Percentiles rank a stretch among this genome's conserved stretches.
phyloP scores from a whole-genome alignment of 30 jellyfish, hydroid and myxozoan genomes.

The Aurelia aurita region DNA sequence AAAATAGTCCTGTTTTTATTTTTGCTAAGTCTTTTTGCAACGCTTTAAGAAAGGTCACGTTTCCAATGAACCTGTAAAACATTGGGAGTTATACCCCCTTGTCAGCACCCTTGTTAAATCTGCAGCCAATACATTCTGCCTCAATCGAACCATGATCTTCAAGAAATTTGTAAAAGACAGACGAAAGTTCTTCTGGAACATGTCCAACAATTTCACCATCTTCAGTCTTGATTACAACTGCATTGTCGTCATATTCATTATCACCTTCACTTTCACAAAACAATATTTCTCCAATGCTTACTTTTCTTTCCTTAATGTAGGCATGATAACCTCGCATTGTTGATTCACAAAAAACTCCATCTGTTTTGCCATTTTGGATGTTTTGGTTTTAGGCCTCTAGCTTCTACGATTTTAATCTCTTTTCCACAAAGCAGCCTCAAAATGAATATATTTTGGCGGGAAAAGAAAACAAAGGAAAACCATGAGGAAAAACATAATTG shows the following conservation, averaged over 20 bases:
- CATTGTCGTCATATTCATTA: slow-evolving; percentile 23
- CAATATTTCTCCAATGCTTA: slow-evolving; percentile 23
- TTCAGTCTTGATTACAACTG: slow-evolving; percentile 14
- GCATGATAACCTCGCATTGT: slow-evolving; percentile 52
- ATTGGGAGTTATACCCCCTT: slow-evolving; percentile 47
- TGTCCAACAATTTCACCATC: slow-evolving; percentile 28
- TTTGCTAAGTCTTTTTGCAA: slow-evolving; percentile 2
- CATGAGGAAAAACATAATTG: too few relatives aligned
- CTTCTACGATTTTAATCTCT: slow-evolving; percentile 11
- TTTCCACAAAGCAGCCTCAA: slow-evolving; percentile 18
- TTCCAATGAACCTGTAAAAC: slow-evolving; percentile 42
- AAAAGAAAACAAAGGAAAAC: too few relatives aligned
- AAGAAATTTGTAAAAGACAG: slow-evolving; percentile 21
- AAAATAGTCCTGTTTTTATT: not conserved
- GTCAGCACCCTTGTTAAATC: slow-evolving; percentile 31
- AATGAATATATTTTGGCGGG: too few relatives aligned
- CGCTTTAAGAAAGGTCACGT: slow-evolving; percentile 26
- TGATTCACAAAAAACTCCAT: slow-evolving; percentile 43
- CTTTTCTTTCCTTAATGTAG: slow-evolving; percentile 33
- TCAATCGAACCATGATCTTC: slow-evolving; percentile 16
- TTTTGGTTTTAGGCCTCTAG: slow-evolving; percentile 15
- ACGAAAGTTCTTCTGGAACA: slow-evolving; percentile 18
- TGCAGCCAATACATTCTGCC: slow-evolving; percentile 36
- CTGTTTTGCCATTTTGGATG: slow-evolving; percentile 38
- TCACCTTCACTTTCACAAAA: slow-evolving; percentile 18